Evolutionary conservation across 2,888 invertebrate species (phyloP), one percentile per base, ranked within the genome.

Genomic region (Acanthosepion esculentum): DNA sequence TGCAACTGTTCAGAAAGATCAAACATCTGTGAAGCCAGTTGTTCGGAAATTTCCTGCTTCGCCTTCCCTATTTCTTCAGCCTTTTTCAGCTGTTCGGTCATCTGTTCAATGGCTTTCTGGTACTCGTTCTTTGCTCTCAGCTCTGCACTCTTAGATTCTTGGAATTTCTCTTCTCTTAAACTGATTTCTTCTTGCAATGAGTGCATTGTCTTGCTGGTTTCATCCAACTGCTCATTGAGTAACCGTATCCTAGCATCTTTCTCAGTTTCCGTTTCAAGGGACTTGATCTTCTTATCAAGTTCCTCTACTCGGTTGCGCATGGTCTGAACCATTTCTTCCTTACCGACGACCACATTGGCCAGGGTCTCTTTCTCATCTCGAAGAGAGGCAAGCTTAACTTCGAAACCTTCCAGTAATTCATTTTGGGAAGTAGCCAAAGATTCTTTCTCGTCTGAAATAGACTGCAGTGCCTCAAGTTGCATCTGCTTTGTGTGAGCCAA

Each of bases 71-170:
- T 12, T 78, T 95, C 94, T 26, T 95, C 93, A 18, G 95, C 94
- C n/a, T 95, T 92, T n/a, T 95, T 91, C 48, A 94, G 94, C 18
- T 95, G 95, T 15, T 95, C 95, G 20, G 91, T 33, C 18, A 96
- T 94, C 53, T 95, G 95, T 48, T 94, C 95, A 91, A 95, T 95
- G 41, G 95, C 95, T 41, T 95, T 95, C 41, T 94, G 91, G 20
- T 95, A 48, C 18, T 94, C 95, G 33, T 95, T 78, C 94, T 95
- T 95, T 10, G 95, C 92, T 7, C n/a, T 92, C 26, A 93, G 91
- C 7, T 95, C 23, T 29, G 95, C 91, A 0, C 94, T 55, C 92
- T 94, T 94, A 92, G 93, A 94, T 41, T 95, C 94, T 53, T 94
- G 94, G 7, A 95, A 48, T 23, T 95, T 95, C 26, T 95, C 93